These are phyloP conservation scores for Melanostigma gelatinosum DNA, from an alignment of 2,113 vertebrate genomes.

Conservation along the genomic window DNA sequence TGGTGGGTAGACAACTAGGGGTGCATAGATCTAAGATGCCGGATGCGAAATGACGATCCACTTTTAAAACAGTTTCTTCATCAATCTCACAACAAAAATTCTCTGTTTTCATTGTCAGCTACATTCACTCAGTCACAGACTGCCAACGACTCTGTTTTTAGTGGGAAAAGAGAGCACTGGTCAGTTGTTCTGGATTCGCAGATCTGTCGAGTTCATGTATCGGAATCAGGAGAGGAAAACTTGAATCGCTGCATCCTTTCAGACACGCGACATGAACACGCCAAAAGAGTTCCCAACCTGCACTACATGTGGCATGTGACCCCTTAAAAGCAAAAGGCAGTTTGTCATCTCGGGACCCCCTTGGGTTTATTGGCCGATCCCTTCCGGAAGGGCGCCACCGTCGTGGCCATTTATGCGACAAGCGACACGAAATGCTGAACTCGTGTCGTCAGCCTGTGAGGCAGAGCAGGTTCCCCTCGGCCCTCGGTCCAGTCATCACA, in stretches of 20 bases:
- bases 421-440: slow-evolving; percentile 52
- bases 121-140: neutral
- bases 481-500: slow-evolving; percentile 49
- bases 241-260: neutral
- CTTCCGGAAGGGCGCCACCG: neutral
- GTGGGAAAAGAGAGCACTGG: neutral
- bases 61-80: neutral
- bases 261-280: neutral
- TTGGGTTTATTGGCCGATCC: neutral
- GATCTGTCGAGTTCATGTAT: neutral
- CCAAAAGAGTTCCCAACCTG: neutral
- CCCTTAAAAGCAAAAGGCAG: neutral
- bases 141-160: too few relatives aligned
- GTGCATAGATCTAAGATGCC: neutral
- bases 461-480: slow-evolving; percentile 49
- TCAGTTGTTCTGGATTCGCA: neutral
- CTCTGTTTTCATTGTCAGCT: neutral
- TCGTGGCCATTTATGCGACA: slow-evolving; percentile 56
- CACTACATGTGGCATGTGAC: neutral
- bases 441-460: slow-evolving; percentile 41
- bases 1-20: neutral
- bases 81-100: neutral
- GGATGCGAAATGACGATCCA: neutral
- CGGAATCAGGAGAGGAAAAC: neutral
- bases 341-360: neutral